Percentiles rank a stretch among this genome's conserved stretches.
phyloP scores from a whole-genome alignment of 2,888 invertebrate species.

The Limenitis camilla region DNA sequence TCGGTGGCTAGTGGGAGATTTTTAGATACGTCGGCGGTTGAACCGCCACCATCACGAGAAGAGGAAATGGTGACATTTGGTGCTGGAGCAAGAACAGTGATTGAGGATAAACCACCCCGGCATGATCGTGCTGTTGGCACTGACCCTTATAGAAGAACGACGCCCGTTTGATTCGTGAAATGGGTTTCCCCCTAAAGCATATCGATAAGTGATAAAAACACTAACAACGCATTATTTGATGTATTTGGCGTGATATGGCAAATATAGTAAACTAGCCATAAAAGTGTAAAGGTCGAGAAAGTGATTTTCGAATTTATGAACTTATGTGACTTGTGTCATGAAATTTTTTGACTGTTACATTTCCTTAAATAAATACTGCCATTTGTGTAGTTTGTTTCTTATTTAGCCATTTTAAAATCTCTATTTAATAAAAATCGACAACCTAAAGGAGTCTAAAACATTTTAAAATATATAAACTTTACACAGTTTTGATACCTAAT shows the following conservation, averaged over 20 bases:
- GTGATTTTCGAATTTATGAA: slow-evolving; percentile 65
- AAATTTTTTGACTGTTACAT: slow-evolving; percentile 64
- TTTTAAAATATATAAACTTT: no score
- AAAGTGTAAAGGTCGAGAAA: slow-evolving; percentile 18
- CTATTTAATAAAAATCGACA: no score
- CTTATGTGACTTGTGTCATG: slow-evolving; percentile 57
- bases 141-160: slow-evolving; percentile 75
- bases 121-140: slow-evolving; percentile 68
- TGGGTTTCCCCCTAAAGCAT: slow-evolving; percentile 58
- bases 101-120: slow-evolving; percentile 44
- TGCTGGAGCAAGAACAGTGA: slow-evolving; percentile 65
- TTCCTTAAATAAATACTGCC: slow-evolving; percentile 72
- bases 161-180: slow-evolving; percentile 69
- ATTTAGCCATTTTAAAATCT: no score
- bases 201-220: slow-evolving; percentile 62
- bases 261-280: slow-evolving; percentile 4
- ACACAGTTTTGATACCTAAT: no score
- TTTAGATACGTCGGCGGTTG: slow-evolving; percentile 78
- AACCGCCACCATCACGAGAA: slow-evolving; percentile 77
- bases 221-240: slow-evolving; percentile 9
- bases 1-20: slow-evolving; percentile 82
- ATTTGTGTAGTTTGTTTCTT: slow-evolving; percentile 49
- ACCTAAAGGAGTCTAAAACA: no score
- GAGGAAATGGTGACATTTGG: slow-evolving; percentile 84
- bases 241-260: slow-evolving; percentile 6